Evolutionary conservation across 2,797 vertebrate species (phyloP).

Genomic region (Amblyraja radiata): DNA sequence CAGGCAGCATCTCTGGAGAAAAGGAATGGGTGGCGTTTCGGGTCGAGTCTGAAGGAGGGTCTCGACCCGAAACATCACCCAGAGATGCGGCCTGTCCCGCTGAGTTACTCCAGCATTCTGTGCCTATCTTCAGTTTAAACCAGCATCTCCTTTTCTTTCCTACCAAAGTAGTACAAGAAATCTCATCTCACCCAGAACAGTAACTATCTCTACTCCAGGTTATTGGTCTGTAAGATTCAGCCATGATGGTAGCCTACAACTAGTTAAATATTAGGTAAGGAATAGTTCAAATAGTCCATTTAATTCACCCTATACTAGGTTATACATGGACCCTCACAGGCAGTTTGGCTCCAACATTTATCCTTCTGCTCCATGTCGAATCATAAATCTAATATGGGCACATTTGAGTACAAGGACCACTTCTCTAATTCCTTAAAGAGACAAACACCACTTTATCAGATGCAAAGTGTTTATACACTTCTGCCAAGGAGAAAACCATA

Average conservation of each 20-base stretch:
- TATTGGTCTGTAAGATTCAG: neutral
- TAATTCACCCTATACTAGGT: neutral
- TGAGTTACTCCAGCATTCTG: too few species aligned
- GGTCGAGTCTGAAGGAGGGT: too few species aligned
- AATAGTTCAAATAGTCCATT: neutral
- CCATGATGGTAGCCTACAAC: neutral
- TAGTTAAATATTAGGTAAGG: neutral
- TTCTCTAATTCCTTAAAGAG: neutral
- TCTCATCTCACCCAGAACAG: neutral
- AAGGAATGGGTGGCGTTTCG: too few species aligned
- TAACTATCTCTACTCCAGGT: neutral
- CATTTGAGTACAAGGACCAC: neutral
- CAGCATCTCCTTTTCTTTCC: too few species aligned
- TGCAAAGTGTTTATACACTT: neutral
- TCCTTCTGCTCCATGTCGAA: neutral
- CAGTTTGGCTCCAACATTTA: neutral
- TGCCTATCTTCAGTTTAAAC: too few species aligned
- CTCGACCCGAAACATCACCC: too few species aligned
- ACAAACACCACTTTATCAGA: conserved; percentile 27
- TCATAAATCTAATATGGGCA: neutral
- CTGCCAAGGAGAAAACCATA: neutral
- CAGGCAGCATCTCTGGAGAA: too few species aligned
- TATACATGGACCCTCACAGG: too few species aligned
- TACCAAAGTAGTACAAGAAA: too few species aligned
- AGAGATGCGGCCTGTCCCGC: too few species aligned